Evolutionary conservation across 2,113 vertebrate genomes (phyloP), one percentile per base, ranked within the genome.

Genomic region (Trinectes maculatus): DNA sequence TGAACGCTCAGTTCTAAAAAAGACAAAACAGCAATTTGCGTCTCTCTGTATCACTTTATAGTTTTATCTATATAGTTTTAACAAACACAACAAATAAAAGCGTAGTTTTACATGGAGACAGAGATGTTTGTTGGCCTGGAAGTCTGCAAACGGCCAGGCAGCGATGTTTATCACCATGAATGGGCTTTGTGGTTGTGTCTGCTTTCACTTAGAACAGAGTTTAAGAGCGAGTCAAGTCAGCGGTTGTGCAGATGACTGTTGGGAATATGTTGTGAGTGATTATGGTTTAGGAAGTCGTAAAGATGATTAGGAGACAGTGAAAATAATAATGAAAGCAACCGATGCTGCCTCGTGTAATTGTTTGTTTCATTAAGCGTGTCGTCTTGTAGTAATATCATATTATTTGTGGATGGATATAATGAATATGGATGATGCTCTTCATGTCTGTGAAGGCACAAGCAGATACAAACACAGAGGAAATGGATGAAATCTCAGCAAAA

Each of bases 191-290:
- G 66, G 53, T 71, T 42, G 26, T 46, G 64, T 77, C 80, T 87
- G 76, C 60, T 90, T 88, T 72, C 44, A 77, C 68, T 89, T 89
- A 87, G 70, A 64, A 37, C 65, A 65, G 59, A 19, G 33, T 56
- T 78, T 33, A 56, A 40, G 24, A 78, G 54, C 24, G n/a, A 47
- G 52, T 82, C 71, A 75, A 59, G 48, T 34, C 61, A 47, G 58
- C 18, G 6, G 54, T 58, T 49, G 29, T 51, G 66, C 49, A 54
- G 48, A 36, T 52, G 22, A 62, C 64, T 51, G 22, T 44, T 63
- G 40, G 64, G 62, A 85, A 72, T 59, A 3, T 7, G 33, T 49
- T 68, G n/a, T 54, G 28, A 40, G 9, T 10, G 58, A 53, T 46
- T 22, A 67, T 57, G 9, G 16, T 8, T 34, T 15, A 39, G 10